phyloP scores from a whole-genome alignment of 2,888 invertebrate species.

The Leptinotarsa juncta region DNA sequence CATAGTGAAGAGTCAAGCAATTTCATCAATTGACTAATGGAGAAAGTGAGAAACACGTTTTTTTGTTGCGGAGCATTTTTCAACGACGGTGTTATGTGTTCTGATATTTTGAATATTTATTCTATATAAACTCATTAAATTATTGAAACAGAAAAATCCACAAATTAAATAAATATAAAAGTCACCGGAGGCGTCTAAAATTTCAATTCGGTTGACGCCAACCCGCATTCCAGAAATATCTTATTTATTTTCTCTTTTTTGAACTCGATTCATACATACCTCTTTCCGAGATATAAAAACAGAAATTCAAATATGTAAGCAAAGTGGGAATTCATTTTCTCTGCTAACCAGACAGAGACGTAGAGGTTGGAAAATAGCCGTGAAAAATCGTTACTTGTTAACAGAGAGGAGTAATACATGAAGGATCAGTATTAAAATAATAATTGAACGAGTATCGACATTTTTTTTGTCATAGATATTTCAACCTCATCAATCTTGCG shows the following conservation, averaged over 20 bases:
- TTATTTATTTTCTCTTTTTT: slow-evolving; percentile 20
- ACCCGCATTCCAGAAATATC: slow-evolving; percentile 9
- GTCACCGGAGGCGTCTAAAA: slow-evolving; percentile 1
- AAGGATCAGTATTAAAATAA: too few species aligned
- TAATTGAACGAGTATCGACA: too few species aligned
- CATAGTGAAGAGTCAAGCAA: not conserved
- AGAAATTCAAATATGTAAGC: not conserved
- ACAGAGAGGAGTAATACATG: too few species aligned
- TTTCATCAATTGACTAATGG: not conserved
- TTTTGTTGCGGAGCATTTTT: not conserved
- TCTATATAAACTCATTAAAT: not conserved
- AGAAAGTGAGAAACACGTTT: not conserved
- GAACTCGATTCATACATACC: slow-evolving; percentile 5
- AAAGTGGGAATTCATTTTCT: not conserved
- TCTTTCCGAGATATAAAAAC: not conserved
- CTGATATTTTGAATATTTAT: not conserved
- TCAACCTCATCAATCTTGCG: too few species aligned
- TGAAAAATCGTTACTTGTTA: too few species aligned
- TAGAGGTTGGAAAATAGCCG: not conserved
- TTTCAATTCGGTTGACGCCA: slow-evolving; percentile 13
- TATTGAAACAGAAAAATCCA: not conserved
- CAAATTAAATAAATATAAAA: slow-evolving; percentile 16
- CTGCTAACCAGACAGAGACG: not conserved
- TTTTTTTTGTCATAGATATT: too few species aligned
- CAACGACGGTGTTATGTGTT: not conserved